Evolutionary conservation across 2,797 vertebrate species (phyloP).

Genomic region (Bradypodion ventrale): DNA sequence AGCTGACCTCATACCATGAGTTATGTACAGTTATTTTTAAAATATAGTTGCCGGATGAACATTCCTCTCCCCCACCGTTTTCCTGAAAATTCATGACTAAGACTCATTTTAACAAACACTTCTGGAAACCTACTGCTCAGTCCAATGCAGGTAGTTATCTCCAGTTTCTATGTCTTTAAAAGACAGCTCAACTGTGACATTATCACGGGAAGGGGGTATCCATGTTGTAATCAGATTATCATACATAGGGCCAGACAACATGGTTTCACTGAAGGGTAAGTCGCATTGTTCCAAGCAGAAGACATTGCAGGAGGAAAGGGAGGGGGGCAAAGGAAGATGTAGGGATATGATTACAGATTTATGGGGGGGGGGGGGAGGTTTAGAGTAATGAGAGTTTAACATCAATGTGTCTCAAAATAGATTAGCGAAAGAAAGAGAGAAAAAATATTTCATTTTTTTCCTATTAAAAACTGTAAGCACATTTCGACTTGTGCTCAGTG

Average conservation of each 20-base stretch:
- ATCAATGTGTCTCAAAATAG: background rate
- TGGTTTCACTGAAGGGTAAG: background rate
- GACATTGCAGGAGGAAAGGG: background rate
- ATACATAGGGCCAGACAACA: background rate
- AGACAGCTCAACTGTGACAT: background rate
- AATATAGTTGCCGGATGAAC: background rate
- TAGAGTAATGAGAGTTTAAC: background rate
- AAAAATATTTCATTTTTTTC: background rate
- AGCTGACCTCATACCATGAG: slow-evolving; percentile 4
- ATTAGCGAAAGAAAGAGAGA: background rate
- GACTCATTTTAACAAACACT: background rate
- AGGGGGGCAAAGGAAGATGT: background rate
- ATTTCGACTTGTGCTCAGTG: background rate
- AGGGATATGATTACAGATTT: background rate
- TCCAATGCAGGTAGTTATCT: too few species aligned
- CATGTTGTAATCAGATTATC: slow-evolving; percentile 6
- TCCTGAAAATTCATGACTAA: slow-evolving; percentile 14
- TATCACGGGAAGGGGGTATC: background rate
- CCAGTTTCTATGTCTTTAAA: too few species aligned
- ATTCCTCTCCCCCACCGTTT: too few species aligned
- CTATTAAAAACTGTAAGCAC: background rate
- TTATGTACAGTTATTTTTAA: slow-evolving; percentile 10
- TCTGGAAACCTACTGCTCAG: background rate
- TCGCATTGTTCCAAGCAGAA: background rate
- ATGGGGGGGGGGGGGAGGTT: background rate